Evolutionary conservation across 92 coral and sea anemone species (phyloP), one percentile per base, ranked within the genome.

Genomic region (Paragorgia papillata): DNA sequence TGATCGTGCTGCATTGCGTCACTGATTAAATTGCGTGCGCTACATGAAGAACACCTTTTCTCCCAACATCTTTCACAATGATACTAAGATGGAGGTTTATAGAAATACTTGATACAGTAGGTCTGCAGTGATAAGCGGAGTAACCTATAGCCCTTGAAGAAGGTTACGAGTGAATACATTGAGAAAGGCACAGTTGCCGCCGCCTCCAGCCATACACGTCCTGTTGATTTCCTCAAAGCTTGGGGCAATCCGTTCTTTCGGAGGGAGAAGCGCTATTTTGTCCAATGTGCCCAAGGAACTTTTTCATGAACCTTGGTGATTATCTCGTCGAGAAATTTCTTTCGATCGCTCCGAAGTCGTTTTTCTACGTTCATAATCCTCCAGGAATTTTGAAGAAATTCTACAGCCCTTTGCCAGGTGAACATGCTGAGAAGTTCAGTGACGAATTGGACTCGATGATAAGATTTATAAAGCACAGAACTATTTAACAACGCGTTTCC

Each of bases 291-390:
- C n/a, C n/a, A 27, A 43, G 57, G 55, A 31, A 48, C 54, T 48
- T 51, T 25, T 6, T 3, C 62, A 28, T 56, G 62, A 17, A 56
- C 15, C 3, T 4, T 1, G 33, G 22, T 4, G 1, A 56, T 56
- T 2, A 68, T 24, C 48, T 68, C 59, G 40, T 46, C 59, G 58
- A 68, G 26, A 24, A 68, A 31, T n/a, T 46, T 46, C 40, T 44
- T 68, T n/a, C 40, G 35, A 9, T 68, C 75, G 9, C 20, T 29
- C 40, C 29, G 25, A 9, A 46, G 40, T 13, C 59, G 75, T 20
- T 68, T 32, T 44, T 24, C 35, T 7, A 68, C 50, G 40, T 68
- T 14, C 29, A 44, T 46, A 0, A 68, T 46, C 13, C 59, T 24
- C 58, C 75, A 68, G 5, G 34, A 19, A 24, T 46, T 26, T 9